phyloP scores from a whole-genome alignment of 2,888 invertebrate genomes.

The Coelogynopora nodosa region DNA sequence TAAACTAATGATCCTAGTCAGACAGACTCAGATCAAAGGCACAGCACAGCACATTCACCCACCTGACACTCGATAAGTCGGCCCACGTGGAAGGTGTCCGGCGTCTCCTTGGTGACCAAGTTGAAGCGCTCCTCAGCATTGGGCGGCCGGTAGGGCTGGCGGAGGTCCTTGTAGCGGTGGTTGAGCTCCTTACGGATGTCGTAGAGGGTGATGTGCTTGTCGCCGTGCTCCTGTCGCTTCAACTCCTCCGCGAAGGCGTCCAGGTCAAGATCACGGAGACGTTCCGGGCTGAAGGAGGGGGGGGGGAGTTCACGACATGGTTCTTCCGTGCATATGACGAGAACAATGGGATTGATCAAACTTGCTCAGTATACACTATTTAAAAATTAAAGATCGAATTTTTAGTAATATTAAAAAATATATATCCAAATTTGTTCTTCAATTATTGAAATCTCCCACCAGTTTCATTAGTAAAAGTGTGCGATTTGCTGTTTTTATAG shows the following conservation, averaged over 20 bases:
- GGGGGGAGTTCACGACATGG: too few relatives aligned
- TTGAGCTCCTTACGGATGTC: constrained; percentile 93
- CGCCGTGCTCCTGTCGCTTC: constrained; percentile 75
- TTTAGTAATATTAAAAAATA: neutral
- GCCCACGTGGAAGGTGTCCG: constrained; percentile 82
- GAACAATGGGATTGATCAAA: too few relatives aligned
- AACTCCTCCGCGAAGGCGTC: constrained; percentile 97
- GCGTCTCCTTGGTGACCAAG: constrained; percentile 89
- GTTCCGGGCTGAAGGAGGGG: constrained; percentile 71
- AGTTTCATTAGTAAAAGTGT: too few relatives aligned
- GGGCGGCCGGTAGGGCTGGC: constrained; percentile 74
- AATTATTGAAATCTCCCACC: neutral
- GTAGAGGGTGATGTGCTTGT: constrained; percentile 78
- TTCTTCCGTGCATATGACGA: too few relatives aligned
- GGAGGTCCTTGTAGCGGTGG: constrained; percentile 77
- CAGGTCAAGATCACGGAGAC: constrained; percentile 87
- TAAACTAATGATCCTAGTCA: too few relatives aligned
- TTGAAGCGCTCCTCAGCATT: constrained; percentile 85
- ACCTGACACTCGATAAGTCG: constrained; percentile 68
- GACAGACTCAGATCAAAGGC: too few relatives aligned
- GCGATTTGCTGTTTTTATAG: too few relatives aligned
- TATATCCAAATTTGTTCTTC: neutral
- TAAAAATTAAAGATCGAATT: too few relatives aligned
- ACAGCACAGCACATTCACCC: too few relatives aligned
- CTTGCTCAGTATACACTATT: too few relatives aligned